Base-by-base conservation (phyloP, 2,797 vertebrate species). In the Buphagus erythrorhynchus region DNA sequence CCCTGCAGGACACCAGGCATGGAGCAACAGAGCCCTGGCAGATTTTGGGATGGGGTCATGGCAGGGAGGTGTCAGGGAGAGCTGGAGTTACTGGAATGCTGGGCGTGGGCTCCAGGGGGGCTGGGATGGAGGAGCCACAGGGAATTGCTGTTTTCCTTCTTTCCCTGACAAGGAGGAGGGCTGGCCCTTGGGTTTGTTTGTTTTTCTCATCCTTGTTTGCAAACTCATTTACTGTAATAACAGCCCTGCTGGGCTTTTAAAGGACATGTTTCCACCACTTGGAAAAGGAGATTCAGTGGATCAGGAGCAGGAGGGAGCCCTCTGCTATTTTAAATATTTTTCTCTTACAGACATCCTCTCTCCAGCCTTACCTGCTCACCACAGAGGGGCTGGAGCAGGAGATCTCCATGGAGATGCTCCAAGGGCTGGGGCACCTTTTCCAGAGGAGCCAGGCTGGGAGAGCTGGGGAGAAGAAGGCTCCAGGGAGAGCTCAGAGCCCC, bases 201-300 rank as follows among this genome's bases (percentile, higher is more conserved):
- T 54, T 86, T 80, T 89, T 13, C 73, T 76, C 73, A 54, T 67
- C 65, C 55, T 59, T 45, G 65, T 74, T 81, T 81, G 66, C 81
- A 81, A 77, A 25, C 71, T 58, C 69, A 2, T 31, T 57, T 18
- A 2, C 17, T 9, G 19, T 51, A 80, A 33, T 49, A 24, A 52
- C 73, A 89, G 51, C 65, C 77, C 88, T 36, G 83, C 48, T 14
- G 20, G 8, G 6, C 3, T 57, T 17, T 11, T 8, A 20, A 16
- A n/a, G 51, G 65, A 31, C 38, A 42, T 52, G 38, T 36, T 62
- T 24, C 46, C 52, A 25, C n/a, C 15, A 15, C 48, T 40, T 42
- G 76, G 28, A 16, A 79, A 61, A 65, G 51, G 10, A 51, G 31
- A 29, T 9, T 38, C 11, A 8, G 0, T 3, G 55, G 22, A 15